phyloP scores from a whole-genome alignment of 1,140 invertebrate genomes.

The Elymnias hypermnestra region DNA sequence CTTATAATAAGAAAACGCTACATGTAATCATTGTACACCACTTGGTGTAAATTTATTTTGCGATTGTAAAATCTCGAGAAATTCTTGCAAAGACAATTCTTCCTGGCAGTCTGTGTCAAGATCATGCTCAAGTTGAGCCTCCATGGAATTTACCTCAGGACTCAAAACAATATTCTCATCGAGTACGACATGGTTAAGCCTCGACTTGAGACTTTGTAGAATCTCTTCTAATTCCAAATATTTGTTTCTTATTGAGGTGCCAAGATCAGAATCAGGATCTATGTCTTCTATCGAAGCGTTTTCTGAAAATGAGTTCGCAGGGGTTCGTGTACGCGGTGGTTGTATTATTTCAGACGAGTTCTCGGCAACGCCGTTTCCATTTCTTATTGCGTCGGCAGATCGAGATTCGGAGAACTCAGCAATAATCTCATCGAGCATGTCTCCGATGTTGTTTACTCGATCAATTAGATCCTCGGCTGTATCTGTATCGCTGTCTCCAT shows the following conservation, averaged over 20 bases:
- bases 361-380: slow-evolving; percentile 48
- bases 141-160: slow-evolving; percentile 66
- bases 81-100: slow-evolving; percentile 65
- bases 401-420: slow-evolving; percentile 63
- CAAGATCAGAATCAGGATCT: slow-evolving; percentile 67
- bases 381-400: slow-evolving; percentile 42
- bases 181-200: slow-evolving; percentile 70
- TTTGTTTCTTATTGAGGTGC: slow-evolving; percentile 69
- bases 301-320: slow-evolving; percentile 60
- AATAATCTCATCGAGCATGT: slow-evolving; percentile 66
- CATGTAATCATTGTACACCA: slow-evolving; percentile 46
- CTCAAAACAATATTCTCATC: slow-evolving; percentile 71
- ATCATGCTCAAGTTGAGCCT: slow-evolving; percentile 67
- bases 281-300: slow-evolving; percentile 65
- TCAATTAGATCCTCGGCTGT: slow-evolving; percentile 58
- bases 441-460: slow-evolving; percentile 61
- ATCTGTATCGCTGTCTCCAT: slow-evolving; percentile 52
- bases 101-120: slow-evolving; percentile 69
- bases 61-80: slow-evolving; percentile 61
- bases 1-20: slow-evolving; percentile 28
- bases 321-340: slow-evolving; percentile 58
- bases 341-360: slow-evolving; percentile 63
- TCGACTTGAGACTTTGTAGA: slow-evolving; percentile 68
- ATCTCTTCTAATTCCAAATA: slow-evolving; percentile 73
- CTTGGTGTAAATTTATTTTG: slow-evolving; percentile 62